Evolutionary conservation across 1,140 invertebrate species (phyloP).

Genomic region (Danaus plexippus): DNA sequence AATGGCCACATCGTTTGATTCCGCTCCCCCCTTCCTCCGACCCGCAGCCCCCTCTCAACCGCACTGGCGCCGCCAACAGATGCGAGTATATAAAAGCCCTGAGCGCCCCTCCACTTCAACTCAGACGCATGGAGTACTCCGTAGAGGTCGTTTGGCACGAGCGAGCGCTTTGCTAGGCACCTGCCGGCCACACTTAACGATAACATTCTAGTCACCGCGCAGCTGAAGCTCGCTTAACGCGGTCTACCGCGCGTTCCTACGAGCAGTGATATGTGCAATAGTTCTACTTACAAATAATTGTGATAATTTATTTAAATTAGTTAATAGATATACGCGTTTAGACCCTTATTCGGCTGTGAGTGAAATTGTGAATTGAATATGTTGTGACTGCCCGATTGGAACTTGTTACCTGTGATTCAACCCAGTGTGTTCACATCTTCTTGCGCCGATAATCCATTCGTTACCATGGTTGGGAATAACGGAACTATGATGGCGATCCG

Average conservation of each 20-base stretch:
- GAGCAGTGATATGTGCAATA: conserved; percentile 73
- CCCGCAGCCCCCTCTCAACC: conserved; percentile 15
- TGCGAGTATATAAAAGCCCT: conserved; percentile 68
- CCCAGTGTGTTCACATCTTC: conserved; percentile 64
- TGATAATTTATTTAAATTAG: conserved; percentile 72
- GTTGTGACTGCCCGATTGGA: conserved; percentile 70
- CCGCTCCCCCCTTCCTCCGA: conserved; percentile 14
- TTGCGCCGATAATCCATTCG: conserved; percentile 55
- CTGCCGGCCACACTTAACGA: conserved; percentile 68
- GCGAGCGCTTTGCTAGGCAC: conserved; percentile 73
- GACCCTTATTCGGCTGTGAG: conserved; percentile 66
- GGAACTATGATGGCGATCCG: conserved; percentile 87
- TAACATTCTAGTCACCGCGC: conserved; percentile 71
- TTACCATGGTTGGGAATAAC: conserved; percentile 82
- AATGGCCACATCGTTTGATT: conserved; percentile 50
- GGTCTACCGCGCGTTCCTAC: conserved; percentile 68
- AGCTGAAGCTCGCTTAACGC: conserved; percentile 64
- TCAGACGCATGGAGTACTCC: conserved; percentile 73
- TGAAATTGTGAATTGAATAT: conserved; percentile 65
- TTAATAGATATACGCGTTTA: conserved; percentile 58
- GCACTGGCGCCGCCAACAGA: conserved; percentile 58
- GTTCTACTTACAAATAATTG: conserved; percentile 65
- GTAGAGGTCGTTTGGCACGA: conserved; percentile 74
- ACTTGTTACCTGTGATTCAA: conserved; percentile 64
- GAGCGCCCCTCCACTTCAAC: conserved; percentile 62